Evolutionary conservation across 2,888 invertebrate genomes (phyloP).

Genomic region (Sinhomidia bicolor): DNA sequence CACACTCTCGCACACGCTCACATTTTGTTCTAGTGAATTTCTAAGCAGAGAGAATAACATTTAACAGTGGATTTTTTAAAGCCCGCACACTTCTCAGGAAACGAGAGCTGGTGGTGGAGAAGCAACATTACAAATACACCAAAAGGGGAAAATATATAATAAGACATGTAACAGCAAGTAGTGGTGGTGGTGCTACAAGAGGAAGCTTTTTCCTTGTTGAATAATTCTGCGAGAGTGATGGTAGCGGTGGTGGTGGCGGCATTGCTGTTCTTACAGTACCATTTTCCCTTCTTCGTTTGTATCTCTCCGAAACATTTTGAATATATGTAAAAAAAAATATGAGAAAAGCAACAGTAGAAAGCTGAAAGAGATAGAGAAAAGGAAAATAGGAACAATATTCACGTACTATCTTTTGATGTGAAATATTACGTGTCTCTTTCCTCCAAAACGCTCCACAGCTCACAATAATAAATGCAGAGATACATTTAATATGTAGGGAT

Average conservation of each 20-base stretch:
- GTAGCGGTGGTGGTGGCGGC: no score
- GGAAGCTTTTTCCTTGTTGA: constrained; percentile 39
- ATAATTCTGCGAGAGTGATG: constrained; percentile 37
- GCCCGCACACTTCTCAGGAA: background rate
- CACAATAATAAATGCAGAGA: constrained; percentile 42
- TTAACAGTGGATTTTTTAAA: background rate
- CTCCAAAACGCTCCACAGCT: no score
- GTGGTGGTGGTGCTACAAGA: background rate
- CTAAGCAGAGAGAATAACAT: background rate
- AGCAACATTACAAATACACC: background rate
- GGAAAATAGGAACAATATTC: constrained; percentile 32
- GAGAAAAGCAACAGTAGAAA: constrained; percentile 58
- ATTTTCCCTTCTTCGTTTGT: background rate
- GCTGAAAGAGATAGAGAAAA: no score
- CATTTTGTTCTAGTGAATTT: background rate
- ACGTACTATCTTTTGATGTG: constrained; percentile 42
- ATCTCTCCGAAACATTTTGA: no score
- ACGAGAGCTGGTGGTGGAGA: background rate
- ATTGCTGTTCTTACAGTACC: background rate
- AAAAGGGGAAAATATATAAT: constrained; percentile 4
- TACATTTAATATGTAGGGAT: constrained; percentile 18
- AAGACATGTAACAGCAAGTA: background rate
- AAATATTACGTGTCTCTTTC: constrained; percentile 48
- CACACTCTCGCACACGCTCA: background rate
- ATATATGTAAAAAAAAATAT: background rate